Evolutionary conservation across 2,888 invertebrate species (phyloP).

Genomic region (Augiades crinisus): DNA sequence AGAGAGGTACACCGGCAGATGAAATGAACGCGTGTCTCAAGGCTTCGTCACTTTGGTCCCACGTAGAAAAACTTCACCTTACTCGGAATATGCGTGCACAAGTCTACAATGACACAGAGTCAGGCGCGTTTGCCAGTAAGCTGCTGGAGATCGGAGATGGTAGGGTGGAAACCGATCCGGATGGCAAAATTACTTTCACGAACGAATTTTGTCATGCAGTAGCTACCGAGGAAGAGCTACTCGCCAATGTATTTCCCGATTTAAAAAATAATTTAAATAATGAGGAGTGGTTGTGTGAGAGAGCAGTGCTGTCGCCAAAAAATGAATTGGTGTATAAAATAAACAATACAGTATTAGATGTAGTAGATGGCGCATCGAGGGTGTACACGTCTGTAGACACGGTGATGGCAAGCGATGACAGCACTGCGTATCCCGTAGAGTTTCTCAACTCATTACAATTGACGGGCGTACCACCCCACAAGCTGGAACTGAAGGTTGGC

Average conservation of each 20-base stretch:
- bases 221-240: conserved; percentile 22
- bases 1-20: conserved; percentile 36
- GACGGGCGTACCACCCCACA: conserved; percentile 36
- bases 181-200: conserved; percentile 34
- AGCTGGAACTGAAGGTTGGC: conserved; percentile 36
- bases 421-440: conserved; percentile 28
- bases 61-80: conserved; percentile 34
- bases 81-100: conserved; percentile 38
- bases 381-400: too few species aligned
- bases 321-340: conserved; percentile 37
- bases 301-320: conserved; percentile 33
- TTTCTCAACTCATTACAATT: conserved; percentile 37
- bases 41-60: conserved; percentile 32
- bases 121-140: conserved; percentile 33
- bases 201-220: conserved; percentile 32
- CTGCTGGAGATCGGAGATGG: conserved; percentile 37
- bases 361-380: conserved; percentile 29
- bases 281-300: conserved; percentile 19
- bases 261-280: conserved; percentile 13
- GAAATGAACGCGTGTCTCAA: conserved; percentile 38
- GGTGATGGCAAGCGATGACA: not conserved
- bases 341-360: conserved; percentile 36
- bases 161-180: conserved; percentile 32
- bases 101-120: conserved; percentile 33
- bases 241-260: conserved; percentile 25